These are phyloP conservation scores for Mnemiopsis leidyi DNA, from an alignment of 37 sponge, comb jelly and placozoan genomes.

Conservation along the genomic window DNA sequence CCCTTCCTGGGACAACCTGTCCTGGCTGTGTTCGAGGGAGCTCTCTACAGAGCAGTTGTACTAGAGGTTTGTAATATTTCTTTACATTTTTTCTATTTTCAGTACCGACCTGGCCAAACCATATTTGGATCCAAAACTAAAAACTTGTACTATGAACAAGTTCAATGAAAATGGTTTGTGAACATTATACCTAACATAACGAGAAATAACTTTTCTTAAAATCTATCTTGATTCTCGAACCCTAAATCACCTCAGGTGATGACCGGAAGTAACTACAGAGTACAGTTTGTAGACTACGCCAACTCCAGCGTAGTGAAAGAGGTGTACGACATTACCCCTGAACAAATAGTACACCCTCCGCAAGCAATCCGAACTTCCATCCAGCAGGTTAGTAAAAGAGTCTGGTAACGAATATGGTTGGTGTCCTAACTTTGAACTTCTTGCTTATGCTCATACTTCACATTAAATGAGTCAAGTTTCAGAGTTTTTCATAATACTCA, in stretches of 20 bases:
- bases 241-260: not conserved
- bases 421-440: too few species aligned
- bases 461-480: too few species aligned
- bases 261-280: not conserved
- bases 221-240: not conserved
- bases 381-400: slow-evolving; percentile 5
- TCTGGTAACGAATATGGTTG: too few species aligned
- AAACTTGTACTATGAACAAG: too few species aligned
- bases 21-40: slow-evolving; percentile 1
- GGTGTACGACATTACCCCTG: slow-evolving; percentile 28
- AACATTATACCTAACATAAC: not conserved
- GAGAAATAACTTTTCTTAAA: not conserved
- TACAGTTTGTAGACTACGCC: slow-evolving; percentile 9
- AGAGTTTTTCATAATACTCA: too few species aligned
- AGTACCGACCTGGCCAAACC: too few species aligned
- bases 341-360: not conserved
- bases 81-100: too few species aligned
- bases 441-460: too few species aligned
- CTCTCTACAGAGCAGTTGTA: slow-evolving; percentile 13
- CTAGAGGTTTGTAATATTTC: slow-evolving; percentile 6
- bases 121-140: too few species aligned
- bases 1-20: slow-evolving; percentile 39
- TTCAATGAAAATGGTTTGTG: too few species aligned
- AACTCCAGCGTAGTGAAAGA: not conserved
- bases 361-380: not conserved